Conservation (phyloP, 2,113 vertebrate genomes). For the Piaya cayana region DNA sequence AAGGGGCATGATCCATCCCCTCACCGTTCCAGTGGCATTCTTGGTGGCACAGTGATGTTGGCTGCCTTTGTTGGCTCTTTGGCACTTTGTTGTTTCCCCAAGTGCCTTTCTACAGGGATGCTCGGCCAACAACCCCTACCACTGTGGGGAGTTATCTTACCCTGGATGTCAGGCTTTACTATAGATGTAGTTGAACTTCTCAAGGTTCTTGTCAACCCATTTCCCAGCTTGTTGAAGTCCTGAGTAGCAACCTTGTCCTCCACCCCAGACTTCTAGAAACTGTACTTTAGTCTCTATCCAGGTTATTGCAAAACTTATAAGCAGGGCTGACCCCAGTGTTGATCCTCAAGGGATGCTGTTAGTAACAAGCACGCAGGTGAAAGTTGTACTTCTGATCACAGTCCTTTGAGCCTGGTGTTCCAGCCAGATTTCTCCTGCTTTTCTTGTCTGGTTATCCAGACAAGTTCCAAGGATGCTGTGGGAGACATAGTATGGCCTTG, state of each 20-base stretch:
- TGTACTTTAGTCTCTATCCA: not conserved
- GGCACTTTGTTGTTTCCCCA: not conserved
- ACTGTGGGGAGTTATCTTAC: not conserved
- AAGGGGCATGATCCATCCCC: not conserved
- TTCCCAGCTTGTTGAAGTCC: not conserved
- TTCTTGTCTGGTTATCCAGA: not conserved
- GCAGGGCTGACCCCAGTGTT: not conserved
- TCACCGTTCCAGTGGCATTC: rapidly evolving
- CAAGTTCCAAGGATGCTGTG: not conserved
- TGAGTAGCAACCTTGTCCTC: not conserved
- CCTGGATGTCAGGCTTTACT: not conserved
- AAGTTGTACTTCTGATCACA: not conserved
- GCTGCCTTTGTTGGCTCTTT: not conserved
- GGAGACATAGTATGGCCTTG: not conserved
- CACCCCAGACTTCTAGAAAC: not conserved
- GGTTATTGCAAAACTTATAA: not conserved
- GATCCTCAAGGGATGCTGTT: not conserved
- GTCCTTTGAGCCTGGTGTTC: not conserved
- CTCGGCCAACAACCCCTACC: not conserved
- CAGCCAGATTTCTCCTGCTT: not conserved
- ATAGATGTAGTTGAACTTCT: not conserved
- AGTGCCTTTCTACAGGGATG: not conserved
- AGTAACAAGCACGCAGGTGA: not conserved
- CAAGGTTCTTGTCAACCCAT: not conserved
- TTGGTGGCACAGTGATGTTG: rapidly evolving